phyloP scores from a whole-genome alignment of 2,797 vertebrate species.

The Knipowitschia caucasica region DNA sequence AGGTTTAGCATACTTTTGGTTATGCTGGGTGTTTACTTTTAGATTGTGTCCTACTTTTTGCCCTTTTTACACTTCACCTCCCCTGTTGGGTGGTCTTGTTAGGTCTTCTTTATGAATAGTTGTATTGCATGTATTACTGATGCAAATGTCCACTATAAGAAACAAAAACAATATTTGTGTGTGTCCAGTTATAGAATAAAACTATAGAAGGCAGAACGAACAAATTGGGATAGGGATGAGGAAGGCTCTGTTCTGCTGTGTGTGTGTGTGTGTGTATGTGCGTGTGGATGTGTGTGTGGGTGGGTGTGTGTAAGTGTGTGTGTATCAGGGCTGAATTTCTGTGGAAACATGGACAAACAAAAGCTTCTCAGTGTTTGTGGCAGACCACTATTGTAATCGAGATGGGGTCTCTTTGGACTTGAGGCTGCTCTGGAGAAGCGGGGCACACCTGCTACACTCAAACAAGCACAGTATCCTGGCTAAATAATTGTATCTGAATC shows the following conservation, averaged over 20 bases:
- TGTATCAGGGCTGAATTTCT: slow-evolving; percentile 68
- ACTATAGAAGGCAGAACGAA: slow-evolving; percentile 28
- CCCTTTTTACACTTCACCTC: too few relatives aligned
- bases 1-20: too few relatives aligned
- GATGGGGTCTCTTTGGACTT: slow-evolving; percentile 64
- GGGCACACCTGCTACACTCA: slow-evolving; percentile 41
- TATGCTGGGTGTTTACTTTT: too few relatives aligned
- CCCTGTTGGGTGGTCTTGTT: too few relatives aligned
- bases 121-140: too few relatives aligned
- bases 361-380: slow-evolving; percentile 70
- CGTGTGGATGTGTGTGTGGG: too few relatives aligned
- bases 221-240: slow-evolving; percentile 44
- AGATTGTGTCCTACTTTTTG: too few relatives aligned
- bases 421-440: slow-evolving; percentile 54
- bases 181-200: too few relatives aligned
- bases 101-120: too few relatives aligned
- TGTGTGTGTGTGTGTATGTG: too few relatives aligned
- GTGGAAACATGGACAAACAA: slow-evolving; percentile 77
- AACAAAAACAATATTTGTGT: slow-evolving; percentile 25
- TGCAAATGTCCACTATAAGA: too few relatives aligned
- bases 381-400: slow-evolving; percentile 72
- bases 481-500: slow-evolving; percentile 24
- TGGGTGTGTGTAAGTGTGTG: too few relatives aligned
- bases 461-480: slow-evolving; percentile 37
- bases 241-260: slow-evolving; percentile 59